These are phyloP conservation scores for Toxotes lorentzi DNA, from an alignment of 2,797 vertebrate genomes.

Conservation along the genomic window DNA sequence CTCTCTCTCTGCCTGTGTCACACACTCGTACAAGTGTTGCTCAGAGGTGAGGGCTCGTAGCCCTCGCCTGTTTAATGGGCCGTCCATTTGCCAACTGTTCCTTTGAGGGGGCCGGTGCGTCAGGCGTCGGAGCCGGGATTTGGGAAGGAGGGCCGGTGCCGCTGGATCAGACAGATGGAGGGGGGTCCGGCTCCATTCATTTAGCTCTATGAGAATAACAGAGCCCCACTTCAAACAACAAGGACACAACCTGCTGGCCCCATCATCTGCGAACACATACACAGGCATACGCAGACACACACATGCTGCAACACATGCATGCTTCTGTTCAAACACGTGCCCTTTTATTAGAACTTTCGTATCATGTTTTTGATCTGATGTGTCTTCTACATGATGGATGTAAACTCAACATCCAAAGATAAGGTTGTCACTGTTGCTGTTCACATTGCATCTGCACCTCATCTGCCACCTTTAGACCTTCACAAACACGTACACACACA, in stretches of 20 bases:
- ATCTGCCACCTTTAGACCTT: constrained; percentile 39
- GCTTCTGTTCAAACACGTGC: constrained; percentile 42
- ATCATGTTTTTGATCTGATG: constrained; percentile 46
- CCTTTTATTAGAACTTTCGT: constrained; percentile 65
- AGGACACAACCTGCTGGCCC: constrained; percentile 81
- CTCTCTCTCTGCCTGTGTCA: constrained; percentile 24
- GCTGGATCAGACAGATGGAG: constrained; percentile 83
- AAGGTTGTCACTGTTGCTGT: constrained; percentile 49
- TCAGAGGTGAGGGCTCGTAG: constrained; percentile 70
- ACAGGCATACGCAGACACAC: constrained; percentile 59
- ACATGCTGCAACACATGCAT: constrained; percentile 70
- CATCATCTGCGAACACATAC: constrained; percentile 65
- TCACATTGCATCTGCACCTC: constrained; percentile 51
- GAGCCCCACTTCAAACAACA: constrained; percentile 84
- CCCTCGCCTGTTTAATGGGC: constrained; percentile 77
- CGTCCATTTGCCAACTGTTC: constrained; percentile 85
- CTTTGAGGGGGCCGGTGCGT: constrained; percentile 80
- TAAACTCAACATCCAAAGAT: constrained; percentile 39
- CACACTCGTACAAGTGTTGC: constrained; percentile 62
- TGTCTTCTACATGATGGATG: constrained; percentile 22
- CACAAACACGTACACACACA: constrained; percentile 36
- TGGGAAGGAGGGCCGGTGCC: constrained; percentile 81
- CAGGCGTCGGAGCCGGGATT: constrained; percentile 80
- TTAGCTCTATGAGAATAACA: constrained; percentile 83
- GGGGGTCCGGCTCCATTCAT: constrained; percentile 84